Base-by-base conservation (phyloP, 2,797 vertebrate species). In the Erithacus rubecula region DNA sequence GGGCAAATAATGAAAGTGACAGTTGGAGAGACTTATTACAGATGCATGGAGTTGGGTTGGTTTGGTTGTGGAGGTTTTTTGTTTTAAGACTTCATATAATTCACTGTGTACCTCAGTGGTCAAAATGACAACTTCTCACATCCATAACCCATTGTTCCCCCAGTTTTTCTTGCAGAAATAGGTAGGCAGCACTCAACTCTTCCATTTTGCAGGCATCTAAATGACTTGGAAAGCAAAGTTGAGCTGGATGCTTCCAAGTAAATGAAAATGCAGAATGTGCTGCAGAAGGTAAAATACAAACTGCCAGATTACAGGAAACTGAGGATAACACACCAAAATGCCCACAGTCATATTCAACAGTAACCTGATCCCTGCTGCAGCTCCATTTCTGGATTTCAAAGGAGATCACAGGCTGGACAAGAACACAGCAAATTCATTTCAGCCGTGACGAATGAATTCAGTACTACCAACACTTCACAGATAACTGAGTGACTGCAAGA, bases 1-100 rank as follows among this genome's bases (percentile, higher is more conserved):
- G 95, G 96, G 88, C 97, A 96, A 96, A 95, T 94, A 95, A 96
- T 96, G 90, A 97, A 87, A 96, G 70, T 74, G 49, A 97, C 93
- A 97, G 90, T 87, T 93, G 79, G 92, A 72, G 22, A 88, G 85
- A 85, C 87, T 96, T 95, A 94, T 90, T 69, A 94, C 47, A 93
- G 74, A 96, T 83, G 80, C 47, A 83, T 70, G 70, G 55, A 89
- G 36, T 17, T 78, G 36, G 53, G 80, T 32, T 86, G 8, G 58
- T 41, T 83, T 72, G 43, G 27, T 55, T 43, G 68, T 6, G 44
- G 36, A 69, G n/a, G 21, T 70, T 83, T 62, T 88, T 88, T 83
- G 77, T 69, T 79, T 82, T 89, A 80, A 90, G 84, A 62, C 72
- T 69, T 89, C 75, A 22, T 49, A 41, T 52, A 96, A 93, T 52